Conservation (phyloP, 2,113 vertebrate genomes). For the Nannospalax galili region DNA sequence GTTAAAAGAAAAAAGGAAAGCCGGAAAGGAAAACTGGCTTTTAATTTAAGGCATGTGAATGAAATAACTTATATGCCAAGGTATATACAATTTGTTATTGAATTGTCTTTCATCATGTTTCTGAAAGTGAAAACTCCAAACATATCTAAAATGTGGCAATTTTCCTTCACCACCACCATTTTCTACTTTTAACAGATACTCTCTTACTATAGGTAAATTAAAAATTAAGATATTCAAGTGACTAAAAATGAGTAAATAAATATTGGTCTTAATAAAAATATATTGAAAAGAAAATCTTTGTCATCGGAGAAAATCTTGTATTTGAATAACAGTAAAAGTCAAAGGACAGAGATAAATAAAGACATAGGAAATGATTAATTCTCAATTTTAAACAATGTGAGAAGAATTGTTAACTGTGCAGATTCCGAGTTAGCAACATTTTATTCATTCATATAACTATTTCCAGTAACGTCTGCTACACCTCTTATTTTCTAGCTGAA, state of each 20-base stretch:
- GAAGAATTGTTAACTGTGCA: constrained; percentile 43
- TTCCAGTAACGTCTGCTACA: constrained; percentile 77
- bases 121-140: constrained; percentile 43
- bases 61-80: not conserved
- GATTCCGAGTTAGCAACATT: constrained; percentile 51
- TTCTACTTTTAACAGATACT: constrained; percentile 51
- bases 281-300: constrained; percentile 40
- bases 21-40: not conserved
- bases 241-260: constrained; percentile 56
- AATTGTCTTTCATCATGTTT: constrained; percentile 38
- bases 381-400: constrained; percentile 56
- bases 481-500: constrained; percentile 88
- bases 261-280: constrained; percentile 39
- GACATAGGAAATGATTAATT: constrained; percentile 40
- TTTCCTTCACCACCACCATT: constrained; percentile 12
- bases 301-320: not conserved
- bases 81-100: not conserved
- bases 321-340: constrained; percentile 53
- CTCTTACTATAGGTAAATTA: constrained; percentile 7
- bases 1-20: not conserved
- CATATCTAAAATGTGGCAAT: constrained; percentile 20
- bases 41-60: constrained; percentile 15
- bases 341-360: constrained; percentile 48
- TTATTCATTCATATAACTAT: constrained; percentile 63
- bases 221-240: constrained; percentile 34